Evolutionary conservation across 1,140 invertebrate genomes (phyloP).

Genomic region (Papilio polytes): DNA sequence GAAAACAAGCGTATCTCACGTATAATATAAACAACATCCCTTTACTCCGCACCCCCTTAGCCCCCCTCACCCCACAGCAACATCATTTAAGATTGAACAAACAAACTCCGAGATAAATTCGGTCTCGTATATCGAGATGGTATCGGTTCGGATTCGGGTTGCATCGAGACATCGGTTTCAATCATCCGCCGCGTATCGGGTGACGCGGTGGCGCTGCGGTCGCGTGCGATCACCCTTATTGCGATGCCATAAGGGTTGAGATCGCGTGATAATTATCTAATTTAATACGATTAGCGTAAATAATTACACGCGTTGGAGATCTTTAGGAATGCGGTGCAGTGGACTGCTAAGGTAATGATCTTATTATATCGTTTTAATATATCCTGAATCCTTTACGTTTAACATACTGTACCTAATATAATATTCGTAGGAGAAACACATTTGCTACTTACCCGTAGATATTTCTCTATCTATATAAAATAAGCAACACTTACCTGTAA

Average conservation of each 20-base stretch:
- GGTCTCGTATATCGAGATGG: constrained; percentile 44
- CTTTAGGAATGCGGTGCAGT: constrained; percentile 1
- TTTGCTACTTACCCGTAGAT: too few relatives aligned
- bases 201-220: constrained; percentile 38
- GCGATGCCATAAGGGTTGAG: not conserved
- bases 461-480: too few relatives aligned
- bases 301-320: constrained; percentile 29
- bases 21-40: constrained; percentile 17
- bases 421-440: too few relatives aligned
- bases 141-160: constrained; percentile 43
- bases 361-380: not conserved
- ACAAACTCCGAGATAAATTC: constrained; percentile 37
- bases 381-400: too few relatives aligned
- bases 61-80: not conserved
- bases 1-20: constrained; percentile 27
- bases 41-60: not conserved
- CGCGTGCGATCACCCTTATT: constrained; percentile 28
- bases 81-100: constrained; percentile 39
- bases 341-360: not conserved
- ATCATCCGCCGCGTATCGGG: constrained; percentile 47
- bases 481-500: constrained; percentile 35
- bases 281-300: constrained; percentile 40
- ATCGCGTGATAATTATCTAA: not conserved
- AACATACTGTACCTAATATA: too few relatives aligned
- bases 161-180: constrained; percentile 42